Base-by-base conservation (phyloP, 2,113 vertebrate genomes). In the Xerus inauris region DNA sequence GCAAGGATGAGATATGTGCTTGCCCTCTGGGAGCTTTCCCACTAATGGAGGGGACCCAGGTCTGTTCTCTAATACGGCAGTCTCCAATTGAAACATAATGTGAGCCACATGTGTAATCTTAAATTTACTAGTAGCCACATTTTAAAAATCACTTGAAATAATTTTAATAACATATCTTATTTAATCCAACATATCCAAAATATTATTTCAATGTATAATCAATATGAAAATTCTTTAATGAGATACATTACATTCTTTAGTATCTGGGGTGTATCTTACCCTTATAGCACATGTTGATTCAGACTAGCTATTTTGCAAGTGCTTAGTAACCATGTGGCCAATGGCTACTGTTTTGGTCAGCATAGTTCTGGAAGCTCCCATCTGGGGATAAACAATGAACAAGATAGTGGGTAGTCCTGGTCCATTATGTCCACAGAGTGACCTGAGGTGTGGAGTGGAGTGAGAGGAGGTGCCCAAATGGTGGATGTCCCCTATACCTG, bases 101-200 rank as follows among this genome's bases (percentile, higher is more conserved):
- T 38, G 69, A 89, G 40, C 54, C 28, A 30, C 8, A 13, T 24
- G 12, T 28, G 7, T 40, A 40, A 65, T 79, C 42, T 83, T 45
- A 80, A 7, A 5, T 89, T 69, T 95, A 87, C 72, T 79, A 38
- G 32, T 45, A 49, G 73, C 19, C 24, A 87, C 59, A 51, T 67
- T 59, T 22, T 7, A 62, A 79, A 47, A 79, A 77, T 45, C 10
- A 82, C 32, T 10, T 87, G 64, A 93, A 81, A 67, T 40, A 62
- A 82, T 95, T 89, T 88, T 92, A 62, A 91, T 75, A 69, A 73
- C 47, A 62, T 84, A 57, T 42, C 92, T 92, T 72, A 49, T 67
- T 93, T 95, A 83, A 17, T 65, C 32, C 24, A 45, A 1, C 42
- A 65, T 45, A 89, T 77, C 24, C 20, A 85, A 86, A 42, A 40